Conservation (phyloP, 2,888 invertebrate species). For the Ganaspis brasiliensis region DNA sequence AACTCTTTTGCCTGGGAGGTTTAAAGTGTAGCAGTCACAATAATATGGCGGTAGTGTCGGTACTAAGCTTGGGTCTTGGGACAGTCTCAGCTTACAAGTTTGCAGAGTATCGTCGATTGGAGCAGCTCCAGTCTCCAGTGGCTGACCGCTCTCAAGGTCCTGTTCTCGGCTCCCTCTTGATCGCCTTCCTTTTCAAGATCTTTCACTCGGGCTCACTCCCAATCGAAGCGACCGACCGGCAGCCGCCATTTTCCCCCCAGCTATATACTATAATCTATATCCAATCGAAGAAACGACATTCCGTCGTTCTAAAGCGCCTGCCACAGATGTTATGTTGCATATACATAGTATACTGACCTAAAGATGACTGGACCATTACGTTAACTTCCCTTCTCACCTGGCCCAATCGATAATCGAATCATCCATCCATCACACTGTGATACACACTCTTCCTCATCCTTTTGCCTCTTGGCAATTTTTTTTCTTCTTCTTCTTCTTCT, state of each 20-base stretch:
- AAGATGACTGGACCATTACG: constrained; percentile 66
- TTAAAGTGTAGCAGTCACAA: constrained; percentile 65
- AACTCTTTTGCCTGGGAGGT: background rate
- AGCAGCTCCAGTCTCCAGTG: constrained; percentile 67
- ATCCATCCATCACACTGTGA: constrained; percentile 28
- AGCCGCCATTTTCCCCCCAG: constrained; percentile 48
- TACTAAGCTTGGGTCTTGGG: background rate
- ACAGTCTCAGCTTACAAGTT: constrained; percentile 40
- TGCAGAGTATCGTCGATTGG: constrained; percentile 43
- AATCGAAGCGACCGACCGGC: constrained; percentile 64
- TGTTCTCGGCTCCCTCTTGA: constrained; percentile 68
- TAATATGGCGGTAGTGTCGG: constrained; percentile 67
- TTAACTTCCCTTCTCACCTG: background rate
- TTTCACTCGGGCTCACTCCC: constrained; percentile 71
- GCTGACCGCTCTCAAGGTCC: constrained; percentile 80
- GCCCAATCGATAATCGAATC: constrained; percentile 37
- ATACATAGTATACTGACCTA: constrained; percentile 71
- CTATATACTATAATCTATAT: constrained; percentile 46
- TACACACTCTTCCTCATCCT: background rate
- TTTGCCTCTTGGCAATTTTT: background rate
- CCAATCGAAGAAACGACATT: constrained; percentile 64
- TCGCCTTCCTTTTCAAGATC: constrained; percentile 76
- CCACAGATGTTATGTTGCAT: constrained; percentile 55
- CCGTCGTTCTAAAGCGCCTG: constrained; percentile 51
- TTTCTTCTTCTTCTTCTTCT: too few relatives aligned